Evolutionary conservation across 2,888 invertebrate genomes (phyloP), one percentile per base, ranked within the genome.

Genomic region (Diploptera punctata): DNA sequence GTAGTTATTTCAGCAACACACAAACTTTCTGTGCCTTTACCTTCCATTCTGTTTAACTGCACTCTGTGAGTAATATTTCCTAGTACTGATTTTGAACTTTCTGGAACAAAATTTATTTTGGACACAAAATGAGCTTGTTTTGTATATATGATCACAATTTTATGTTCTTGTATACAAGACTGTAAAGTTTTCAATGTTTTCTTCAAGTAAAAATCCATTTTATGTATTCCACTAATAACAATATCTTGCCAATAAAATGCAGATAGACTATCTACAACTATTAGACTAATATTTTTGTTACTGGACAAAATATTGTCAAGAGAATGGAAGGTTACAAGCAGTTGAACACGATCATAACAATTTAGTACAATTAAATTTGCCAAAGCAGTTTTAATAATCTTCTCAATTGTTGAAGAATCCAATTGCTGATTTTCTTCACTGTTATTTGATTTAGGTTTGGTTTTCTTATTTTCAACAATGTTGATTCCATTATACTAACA

Each of bases 161-260:
- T 87, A 76, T 85, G 85, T 76, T 85, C 84, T 78, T 83, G 84
- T 24, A 84, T 82, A 68, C 83, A 81, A 78, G 82, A 84, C 79
- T 84, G 84, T 74, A 89, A 80, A 7, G 80, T 73, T 75, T 78
- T 80, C n/a, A 86, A 57, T 1, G 82, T 73, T 65, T 83, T 84
- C 79, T 83, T 86, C 7, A 86, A 68, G 78, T 88, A 88, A 0
- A 78, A 76, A 81, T 87, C 85, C 82, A 87, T 86, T 83, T 85
- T 73, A 79, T 81, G 75, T 78, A 80, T 80, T 4, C 79, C 77
- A 9, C 77, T 73, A 83, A 73, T 71, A 69, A 77, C 74, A 18
- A 75, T 84, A 79, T 87, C 86, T 60, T 84, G 84, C 85, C 87
- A 88, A 78, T 86, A 87, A 78, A 83, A 85, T 0, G 85, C 82